Evolutionary conservation across 2,797 vertebrate species (phyloP), one percentile per base, ranked within the genome.

Genomic region (Brachymystax lenok): DNA sequence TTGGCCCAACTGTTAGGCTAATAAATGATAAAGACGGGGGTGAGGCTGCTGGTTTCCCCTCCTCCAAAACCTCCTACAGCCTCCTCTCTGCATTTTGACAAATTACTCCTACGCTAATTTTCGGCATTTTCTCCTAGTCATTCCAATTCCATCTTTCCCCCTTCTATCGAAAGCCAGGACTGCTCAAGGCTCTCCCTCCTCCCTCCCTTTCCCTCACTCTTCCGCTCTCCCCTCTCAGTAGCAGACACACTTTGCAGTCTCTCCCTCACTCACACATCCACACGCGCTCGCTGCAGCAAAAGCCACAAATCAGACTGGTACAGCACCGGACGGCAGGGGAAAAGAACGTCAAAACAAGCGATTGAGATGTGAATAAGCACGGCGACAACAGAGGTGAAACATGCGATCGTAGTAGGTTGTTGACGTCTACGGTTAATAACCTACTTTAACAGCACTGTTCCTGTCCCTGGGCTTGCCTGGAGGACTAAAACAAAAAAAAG

Each of bases 281-380:
- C 50, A 46, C 64, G 13, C 66, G 27, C 51, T 78, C 76, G 28
- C 80, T 81, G 86, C 84, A 84, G 74, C 79, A 81, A 81, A 82
- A 78, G 66, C 73, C 67, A 77, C 82, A 79, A 80, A 79, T 75
- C 72, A 71, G 69, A 72, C 56, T 71, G 33, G 33, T 7, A 56
- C 72, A 16, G 66, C 74, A 51, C 51, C 17, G 73, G 51, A 75
- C 61, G 56, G 56, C 19, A 27, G 56, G 4, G 59, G 46, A 64
- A 63, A 14, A 6, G 33, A 66, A 74, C 21, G 40, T 54, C 46
- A 64, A 77, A 81, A 74, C 66, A 33, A 72, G 71, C 30, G 72
- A 52, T 64, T 27, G 71, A 80, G 72, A 17, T 40, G 54, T 40
- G 72, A 61, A 12, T 35, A 61, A 61, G 50, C 72, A 17, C 14